Evolutionary conservation across 1,140 invertebrate genomes (phyloP), one percentile per base, ranked within the genome.

Genomic region (Mya arenaria): DNA sequence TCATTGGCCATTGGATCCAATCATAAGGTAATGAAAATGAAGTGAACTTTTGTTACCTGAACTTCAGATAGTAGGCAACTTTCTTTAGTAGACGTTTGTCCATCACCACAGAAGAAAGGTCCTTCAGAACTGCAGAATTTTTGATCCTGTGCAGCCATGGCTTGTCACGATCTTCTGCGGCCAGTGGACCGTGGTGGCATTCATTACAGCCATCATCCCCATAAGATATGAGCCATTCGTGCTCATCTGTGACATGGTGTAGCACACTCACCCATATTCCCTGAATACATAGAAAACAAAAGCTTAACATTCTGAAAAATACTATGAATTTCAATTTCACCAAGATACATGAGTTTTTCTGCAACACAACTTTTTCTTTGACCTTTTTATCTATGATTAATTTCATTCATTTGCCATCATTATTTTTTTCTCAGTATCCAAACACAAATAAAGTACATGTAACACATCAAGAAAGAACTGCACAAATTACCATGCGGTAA

Each of bases 231-330:
- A 73, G 25, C 69, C 69, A 55, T 34, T 28, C 44, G 56, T 72
- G 69, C 34, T 48, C 19, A 32, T 72, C 56, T 8, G 34, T 58
- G n/a, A 73, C 60, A 32, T 73, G 71, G 55, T 73, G 52, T 10
- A 73, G 30, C 5, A 73, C 30, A 56, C 71, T 28, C 13, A 30
- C 32, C 71, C 52, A 73, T 10, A 73, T 58, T 6, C 15, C 28
- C 71, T 73, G 32, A 55, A 72, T 2, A 69, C n/a, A 36, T 1
- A 5, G 23, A 65, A 34, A 65, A 4, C 48, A 52, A 10, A 3
- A 52, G 25, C n/a, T n/a, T n/a, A n/a, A n/a, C n/a, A n/a, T n/a
- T n/a, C n/a, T n/a, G n/a, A n/a, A n/a, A n/a, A n/a, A n/a, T n/a
- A n/a, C n/a, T n/a, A n/a, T n/a, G n/a, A n/a, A n/a, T n/a, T n/a